A percentile compares a stretch with the other conserved stretches of the same genome.
Evolutionary conservation across 2,797 vertebrate genomes (phyloP).

Genomic region (Clarias platycephalus): DNA sequence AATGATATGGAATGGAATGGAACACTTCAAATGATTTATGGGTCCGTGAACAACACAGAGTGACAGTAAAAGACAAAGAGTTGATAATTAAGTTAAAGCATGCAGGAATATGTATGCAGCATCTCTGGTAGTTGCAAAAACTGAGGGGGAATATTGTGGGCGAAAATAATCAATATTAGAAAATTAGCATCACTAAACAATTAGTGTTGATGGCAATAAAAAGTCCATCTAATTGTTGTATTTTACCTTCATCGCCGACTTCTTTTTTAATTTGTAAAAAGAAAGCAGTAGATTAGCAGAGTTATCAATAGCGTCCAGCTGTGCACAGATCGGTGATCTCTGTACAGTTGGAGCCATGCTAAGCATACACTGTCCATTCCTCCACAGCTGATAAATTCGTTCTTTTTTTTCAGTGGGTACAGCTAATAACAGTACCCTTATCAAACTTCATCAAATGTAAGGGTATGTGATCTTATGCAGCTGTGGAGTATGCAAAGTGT

Average conservation of each 20-base stretch:
- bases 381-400: slow-evolving; percentile 52
- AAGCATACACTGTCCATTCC: slow-evolving; percentile 60
- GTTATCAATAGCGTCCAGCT: slow-evolving; percentile 37
- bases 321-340: slow-evolving; percentile 67
- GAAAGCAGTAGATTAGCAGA: slow-evolving; percentile 53
- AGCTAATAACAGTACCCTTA: not conserved
- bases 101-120: slow-evolving; percentile 29
- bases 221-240: slow-evolving; percentile 19
- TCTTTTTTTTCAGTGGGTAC: not conserved
- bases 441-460: not conserved
- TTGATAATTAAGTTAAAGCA: slow-evolving; percentile 28
- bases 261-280: slow-evolving; percentile 50
- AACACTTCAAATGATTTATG: slow-evolving; percentile 20
- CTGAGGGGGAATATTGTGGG: not conserved
- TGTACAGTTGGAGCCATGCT: slow-evolving; percentile 73
- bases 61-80: slow-evolving; percentile 4
- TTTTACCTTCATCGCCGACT: slow-evolving; percentile 53
- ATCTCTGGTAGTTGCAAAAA: slow-evolving; percentile 25
- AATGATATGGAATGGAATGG: not conserved
- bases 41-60: slow-evolving; percentile 19
- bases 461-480: slow-evolving; percentile 34
- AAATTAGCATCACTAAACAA: slow-evolving; percentile 33
- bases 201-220: slow-evolving; percentile 39
- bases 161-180: slow-evolving; percentile 35
- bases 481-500: slow-evolving; percentile 53